Percentiles rank a stretch among this genome's conserved stretches.
Conservation (phyloP, 2,797 vertebrate species). For the Silurus lanzhouensis region DNA sequence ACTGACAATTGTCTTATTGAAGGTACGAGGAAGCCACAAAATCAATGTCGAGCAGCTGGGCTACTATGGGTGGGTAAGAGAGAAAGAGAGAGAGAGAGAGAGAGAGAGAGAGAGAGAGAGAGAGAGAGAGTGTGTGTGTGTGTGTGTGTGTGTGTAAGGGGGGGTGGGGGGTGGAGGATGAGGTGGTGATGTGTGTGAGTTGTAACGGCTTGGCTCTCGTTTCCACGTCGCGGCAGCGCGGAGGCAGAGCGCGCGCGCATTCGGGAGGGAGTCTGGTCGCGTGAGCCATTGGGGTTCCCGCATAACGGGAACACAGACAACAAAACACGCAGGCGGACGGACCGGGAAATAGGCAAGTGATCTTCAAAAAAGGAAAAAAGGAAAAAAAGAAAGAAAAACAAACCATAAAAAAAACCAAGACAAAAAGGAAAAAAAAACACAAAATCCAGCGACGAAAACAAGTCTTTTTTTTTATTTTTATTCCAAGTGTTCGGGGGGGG, state of each 20-base stretch:
- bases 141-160: neutral
- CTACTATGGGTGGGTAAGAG: slow-evolving; percentile 43
- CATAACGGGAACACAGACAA: slow-evolving; percentile 65
- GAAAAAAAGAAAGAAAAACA: slow-evolving; percentile 31
- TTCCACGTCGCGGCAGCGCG: slow-evolving; percentile 82
- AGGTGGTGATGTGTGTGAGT: slow-evolving; percentile 75
- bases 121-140: too few relatives aligned
- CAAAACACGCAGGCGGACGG: slow-evolving; percentile 79
- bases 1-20: slow-evolving; percentile 36
- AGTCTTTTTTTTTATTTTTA: slow-evolving; percentile 41
- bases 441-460: slow-evolving; percentile 62
- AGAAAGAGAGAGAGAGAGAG: slow-evolving; percentile 48
- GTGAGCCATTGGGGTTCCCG: slow-evolving; percentile 78
- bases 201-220: slow-evolving; percentile 77
- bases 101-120: slow-evolving; percentile 41
- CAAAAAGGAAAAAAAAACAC: neutral
- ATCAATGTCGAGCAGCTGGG: slow-evolving; percentile 48
- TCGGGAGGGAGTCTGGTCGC: slow-evolving; percentile 80
- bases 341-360: slow-evolving; percentile 82
- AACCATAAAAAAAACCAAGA: slow-evolving; percentile 9
- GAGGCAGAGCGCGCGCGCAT: slow-evolving; percentile 80
- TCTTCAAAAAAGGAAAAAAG: slow-evolving; percentile 64
- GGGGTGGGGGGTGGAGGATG: slow-evolving; percentile 41
- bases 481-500: slow-evolving; percentile 45
- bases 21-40: slow-evolving; percentile 37